Evolutionary conservation across 2,113 vertebrate species (phyloP), one percentile per base, ranked within the genome.

Genomic region (Scatophagus argus): DNA sequence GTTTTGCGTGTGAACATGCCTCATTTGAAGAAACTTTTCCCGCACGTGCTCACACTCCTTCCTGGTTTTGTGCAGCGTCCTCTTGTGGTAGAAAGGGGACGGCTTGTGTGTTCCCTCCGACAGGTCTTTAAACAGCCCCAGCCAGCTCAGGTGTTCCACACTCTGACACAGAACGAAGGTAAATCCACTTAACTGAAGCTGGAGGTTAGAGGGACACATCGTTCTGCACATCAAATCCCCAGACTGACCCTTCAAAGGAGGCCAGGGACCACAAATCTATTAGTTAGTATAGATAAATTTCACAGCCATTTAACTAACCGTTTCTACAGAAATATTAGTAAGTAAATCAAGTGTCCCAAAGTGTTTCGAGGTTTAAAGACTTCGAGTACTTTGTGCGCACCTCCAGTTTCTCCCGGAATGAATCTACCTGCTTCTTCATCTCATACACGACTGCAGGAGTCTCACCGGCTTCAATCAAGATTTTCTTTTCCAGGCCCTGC

Each of bases 91-190:
- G 78, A 96, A 95, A 0, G 94, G 94, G 0, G 94, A 95, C 2
- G 94, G 94, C 62, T 95, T 94, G 74, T 91, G 90, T 1, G 91
- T 91, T 52, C 91, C 88, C 43, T 93, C 93, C 1, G 94, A 93
- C 55, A 95, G 90, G 36, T 95, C 91, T 78, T 96, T 96, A 70
- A 94, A 96, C 39, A 96, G 63, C 2, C 95, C 95, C 39, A 95
- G 83, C 95, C 95, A 96, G 88, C 95, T 96, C 52, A 96, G 89
- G 70, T 95, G 93, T 84, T 96, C 95, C 17, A 95, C 94, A 56
- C 89, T 95, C 94, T 96, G 81, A 63, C 47, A 61, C 54, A 32
- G 9, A 85, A 52, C 0, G 6, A 0, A 11, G 3, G 14, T 3
- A 17, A 29, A 44, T 39, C 36, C 31, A 47, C 21, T 58, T 14